Base-by-base conservation (phyloP, 2,888 invertebrate genomes). In the Dorcus hopei region DNA sequence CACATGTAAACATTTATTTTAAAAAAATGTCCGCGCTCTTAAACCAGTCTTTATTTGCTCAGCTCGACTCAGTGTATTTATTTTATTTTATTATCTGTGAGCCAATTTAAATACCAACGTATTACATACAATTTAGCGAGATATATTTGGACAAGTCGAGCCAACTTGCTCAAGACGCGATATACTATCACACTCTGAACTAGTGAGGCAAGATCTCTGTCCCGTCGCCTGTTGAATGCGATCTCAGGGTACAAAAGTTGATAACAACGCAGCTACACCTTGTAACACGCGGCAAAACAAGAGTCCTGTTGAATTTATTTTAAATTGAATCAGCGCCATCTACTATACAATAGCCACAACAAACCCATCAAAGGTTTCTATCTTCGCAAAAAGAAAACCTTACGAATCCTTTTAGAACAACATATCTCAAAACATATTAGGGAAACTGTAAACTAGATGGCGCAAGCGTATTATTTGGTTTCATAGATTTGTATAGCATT, bases 141-240 rank as follows among this genome's bases (percentile, higher is more conserved):
- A 52, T 57, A 57, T 49, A 55, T 57, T 52, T 40, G 51, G 52
- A 49, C 50, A 54, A 43, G 53, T 39, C 49, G 49, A 50, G 43
- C 49, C 42, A 58, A 54, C 43, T 58, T 50, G 58, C 54, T 54
- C 49, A 53, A 47, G 59, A 54, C 59, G 56, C 59, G 56, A 59
- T 52, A 59, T 49, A 53, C 55, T 59, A 56, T 59, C 59, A 56
- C 59, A 59, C 59, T 59, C 59, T 54, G 54, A 55, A 52, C 59
- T 55, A 52, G 52, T 49, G 47, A 55, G 49, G 52, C 41, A 52
- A 59, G 59, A 56, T 59, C 55, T 59, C 59, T 59, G 59, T 59
- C 48, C 45, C 55, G 52, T 59, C 49, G 59, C 59, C 59, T 59
- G 59, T 59, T 59, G 59, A 59, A 59, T 59, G 59, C 54, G 49